Evolutionary conservation across 2,113 vertebrate genomes (phyloP).

Genomic region (Ammodytes dubius): DNA sequence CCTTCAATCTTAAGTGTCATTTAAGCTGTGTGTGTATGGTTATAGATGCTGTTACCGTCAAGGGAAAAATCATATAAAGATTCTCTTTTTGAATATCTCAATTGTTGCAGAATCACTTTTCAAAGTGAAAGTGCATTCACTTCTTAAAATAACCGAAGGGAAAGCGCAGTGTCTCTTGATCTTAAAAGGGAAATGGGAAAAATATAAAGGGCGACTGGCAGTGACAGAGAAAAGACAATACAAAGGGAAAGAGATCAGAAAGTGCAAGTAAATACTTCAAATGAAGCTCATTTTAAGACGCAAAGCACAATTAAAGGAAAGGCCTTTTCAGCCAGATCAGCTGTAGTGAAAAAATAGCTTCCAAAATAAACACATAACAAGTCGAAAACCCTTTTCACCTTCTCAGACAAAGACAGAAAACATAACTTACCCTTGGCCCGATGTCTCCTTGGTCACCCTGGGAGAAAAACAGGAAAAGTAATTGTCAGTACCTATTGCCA

Average conservation of each 20-base stretch:
- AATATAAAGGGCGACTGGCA: not conserved
- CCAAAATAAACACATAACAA: not conserved
- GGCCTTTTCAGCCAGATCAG: constrained; percentile 7
- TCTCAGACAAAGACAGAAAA: constrained; percentile 25
- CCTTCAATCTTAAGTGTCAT: not conserved
- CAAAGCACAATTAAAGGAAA: constrained; percentile 38
- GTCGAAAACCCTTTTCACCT: constrained; percentile 10
- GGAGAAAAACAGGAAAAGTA: constrained; percentile 63
- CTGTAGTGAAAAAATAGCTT: not conserved
- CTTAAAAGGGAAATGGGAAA: not conserved
- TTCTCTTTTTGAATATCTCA: not conserved
- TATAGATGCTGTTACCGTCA: not conserved
- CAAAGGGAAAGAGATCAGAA: constrained; percentile 7
- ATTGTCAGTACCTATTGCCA: constrained; percentile 57
- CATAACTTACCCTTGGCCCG: constrained; percentile 90
- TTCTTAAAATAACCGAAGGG: not conserved
- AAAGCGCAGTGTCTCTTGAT: not conserved
- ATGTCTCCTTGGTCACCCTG: constrained; percentile 93
- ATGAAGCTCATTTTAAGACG: constrained; percentile 19
- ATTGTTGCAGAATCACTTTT: not conserved
- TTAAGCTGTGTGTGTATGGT: not conserved
- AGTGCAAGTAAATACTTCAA: constrained; percentile 6
- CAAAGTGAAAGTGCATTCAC: not conserved
- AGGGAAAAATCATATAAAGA: not conserved
- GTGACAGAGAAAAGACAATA: not conserved